phyloP scores from a whole-genome alignment of 2,113 vertebrate species.

The Eptatretus burgeri region DNA sequence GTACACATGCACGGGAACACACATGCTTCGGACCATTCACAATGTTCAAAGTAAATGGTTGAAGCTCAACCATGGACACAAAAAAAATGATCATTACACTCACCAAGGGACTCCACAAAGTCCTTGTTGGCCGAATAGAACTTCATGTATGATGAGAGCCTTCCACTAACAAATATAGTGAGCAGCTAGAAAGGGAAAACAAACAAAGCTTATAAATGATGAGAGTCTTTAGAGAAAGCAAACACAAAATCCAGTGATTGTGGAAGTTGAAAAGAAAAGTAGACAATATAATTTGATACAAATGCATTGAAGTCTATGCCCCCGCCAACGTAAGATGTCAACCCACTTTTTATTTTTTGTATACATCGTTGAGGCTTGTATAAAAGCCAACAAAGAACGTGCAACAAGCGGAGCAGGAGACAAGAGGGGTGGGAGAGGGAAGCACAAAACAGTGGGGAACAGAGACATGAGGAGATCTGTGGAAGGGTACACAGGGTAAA shows the following conservation, averaged over 20 bases:
- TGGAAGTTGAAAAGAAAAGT: conserved; percentile 11
- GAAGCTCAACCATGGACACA: too few species aligned
- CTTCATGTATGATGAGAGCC: conserved; percentile 63
- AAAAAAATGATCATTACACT: conserved; percentile 13
- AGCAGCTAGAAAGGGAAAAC: conserved; percentile 30
- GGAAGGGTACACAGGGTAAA: too few species aligned
- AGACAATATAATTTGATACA: not conserved
- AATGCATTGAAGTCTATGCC: not conserved
- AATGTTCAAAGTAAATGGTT: too few species aligned
- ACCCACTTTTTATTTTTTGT: too few species aligned
- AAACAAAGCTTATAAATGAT: not conserved
- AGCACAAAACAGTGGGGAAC: too few species aligned
- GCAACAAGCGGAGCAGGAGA: too few species aligned
- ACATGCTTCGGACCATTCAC: too few species aligned
- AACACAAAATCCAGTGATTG: conserved; percentile 11
- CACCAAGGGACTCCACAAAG: conserved; percentile 94
- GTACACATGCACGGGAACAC: conserved; percentile 9
- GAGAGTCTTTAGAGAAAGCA: conserved; percentile 8
- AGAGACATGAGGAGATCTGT: too few species aligned
- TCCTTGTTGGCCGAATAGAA: conserved; percentile 98
- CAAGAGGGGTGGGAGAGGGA: too few species aligned
- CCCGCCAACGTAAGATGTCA: conserved; percentile 6
- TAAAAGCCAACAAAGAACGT: too few species aligned
- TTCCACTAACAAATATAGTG: conserved; percentile 93
- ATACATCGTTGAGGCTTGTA: too few species aligned